Percentiles rank a stretch among this genome's conserved stretches.
These are phyloP conservation scores for Gila orcuttii DNA, from an alignment of 2,113 vertebrate genomes.

Conservation along the genomic window DNA sequence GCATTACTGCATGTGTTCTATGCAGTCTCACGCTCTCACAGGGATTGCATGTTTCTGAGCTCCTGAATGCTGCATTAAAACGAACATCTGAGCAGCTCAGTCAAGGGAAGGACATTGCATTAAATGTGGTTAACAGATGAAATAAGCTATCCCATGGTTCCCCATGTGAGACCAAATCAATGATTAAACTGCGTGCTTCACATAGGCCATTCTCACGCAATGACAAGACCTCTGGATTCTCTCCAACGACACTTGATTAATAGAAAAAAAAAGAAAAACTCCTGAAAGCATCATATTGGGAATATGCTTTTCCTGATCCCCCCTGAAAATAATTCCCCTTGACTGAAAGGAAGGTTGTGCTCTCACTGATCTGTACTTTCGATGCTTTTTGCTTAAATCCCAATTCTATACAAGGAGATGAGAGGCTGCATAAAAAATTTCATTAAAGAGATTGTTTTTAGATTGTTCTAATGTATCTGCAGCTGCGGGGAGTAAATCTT, in stretches of 20 bases:
- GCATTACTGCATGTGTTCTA: neutral
- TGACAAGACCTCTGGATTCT: constrained; percentile 6
- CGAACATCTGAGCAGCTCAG: neutral
- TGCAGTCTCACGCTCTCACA: neutral
- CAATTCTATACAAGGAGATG: constrained; percentile 64
- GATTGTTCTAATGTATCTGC: constrained; percentile 72
- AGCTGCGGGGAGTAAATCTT: constrained; percentile 74
- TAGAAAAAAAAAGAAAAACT: neutral
- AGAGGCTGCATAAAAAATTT: constrained; percentile 72
- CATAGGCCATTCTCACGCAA: neutral
- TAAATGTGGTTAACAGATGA: constrained; percentile 10
- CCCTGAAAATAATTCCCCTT: constrained; percentile 30
- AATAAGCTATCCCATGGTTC: constrained; percentile 8
- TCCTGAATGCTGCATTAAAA: neutral
- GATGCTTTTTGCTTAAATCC: constrained; percentile 66
- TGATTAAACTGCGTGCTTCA: neutral
- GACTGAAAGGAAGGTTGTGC: constrained; percentile 6
- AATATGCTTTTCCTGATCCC: constrained; percentile 34
- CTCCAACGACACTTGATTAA: constrained; percentile 27
- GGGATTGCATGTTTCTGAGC: neutral
- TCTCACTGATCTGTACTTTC: constrained; percentile 34
- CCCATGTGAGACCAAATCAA: neutral
- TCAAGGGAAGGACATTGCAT: neutral
- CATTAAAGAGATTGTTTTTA: constrained; percentile 75
- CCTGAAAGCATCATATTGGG: constrained; percentile 9